These are phyloP conservation scores for Phanerotoma sp. DNA, from an alignment of 2,888 invertebrate genomes.

Conservation along the genomic window DNA sequence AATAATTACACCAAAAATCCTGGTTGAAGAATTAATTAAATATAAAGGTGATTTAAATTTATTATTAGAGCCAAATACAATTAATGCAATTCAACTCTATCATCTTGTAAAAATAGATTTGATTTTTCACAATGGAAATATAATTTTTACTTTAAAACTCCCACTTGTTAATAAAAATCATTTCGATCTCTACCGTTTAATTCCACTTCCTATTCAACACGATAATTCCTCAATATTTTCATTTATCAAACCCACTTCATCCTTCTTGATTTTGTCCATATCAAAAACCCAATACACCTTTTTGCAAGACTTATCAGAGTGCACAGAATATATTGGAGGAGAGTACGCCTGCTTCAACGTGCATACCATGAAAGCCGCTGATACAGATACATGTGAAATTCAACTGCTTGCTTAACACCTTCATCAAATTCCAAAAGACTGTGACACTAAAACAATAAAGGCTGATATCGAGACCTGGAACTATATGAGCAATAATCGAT, in stretches of 20 bases:
- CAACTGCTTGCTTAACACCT: constrained; percentile 4
- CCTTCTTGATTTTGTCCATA: constrained; percentile 8
- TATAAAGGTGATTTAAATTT: constrained; percentile 3
- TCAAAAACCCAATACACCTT: constrained; percentile 11
- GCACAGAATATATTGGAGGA: constrained; percentile 4
- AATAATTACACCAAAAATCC: constrained; percentile 11
- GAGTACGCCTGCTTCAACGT: constrained; percentile 10
- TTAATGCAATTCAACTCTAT: too few relatives aligned
- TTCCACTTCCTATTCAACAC: constrained; percentile 23
- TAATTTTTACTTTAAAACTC: too few relatives aligned
- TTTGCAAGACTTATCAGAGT: constrained; percentile 12
- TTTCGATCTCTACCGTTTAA: constrained; percentile 3
- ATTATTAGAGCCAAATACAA: too few relatives aligned
- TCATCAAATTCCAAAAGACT: constrained; percentile 4
- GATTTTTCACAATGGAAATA: too few relatives aligned
- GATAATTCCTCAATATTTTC: constrained; percentile 21
- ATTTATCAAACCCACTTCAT: constrained; percentile 16
- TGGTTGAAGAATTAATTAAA: constrained; percentile 4
- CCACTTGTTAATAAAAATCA: too few relatives aligned
- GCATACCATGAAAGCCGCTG: background rate
- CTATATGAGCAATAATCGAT: constrained; percentile 20
- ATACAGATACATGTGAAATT: constrained; percentile 5
- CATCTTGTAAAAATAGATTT: too few relatives aligned
- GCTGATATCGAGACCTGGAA: constrained; percentile 17
- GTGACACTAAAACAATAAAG: constrained; percentile 2